Percentiles rank a stretch among this genome's conserved stretches.
Evolutionary conservation across 1,140 invertebrate species (phyloP).

Genomic region (Leucophenga varia): DNA sequence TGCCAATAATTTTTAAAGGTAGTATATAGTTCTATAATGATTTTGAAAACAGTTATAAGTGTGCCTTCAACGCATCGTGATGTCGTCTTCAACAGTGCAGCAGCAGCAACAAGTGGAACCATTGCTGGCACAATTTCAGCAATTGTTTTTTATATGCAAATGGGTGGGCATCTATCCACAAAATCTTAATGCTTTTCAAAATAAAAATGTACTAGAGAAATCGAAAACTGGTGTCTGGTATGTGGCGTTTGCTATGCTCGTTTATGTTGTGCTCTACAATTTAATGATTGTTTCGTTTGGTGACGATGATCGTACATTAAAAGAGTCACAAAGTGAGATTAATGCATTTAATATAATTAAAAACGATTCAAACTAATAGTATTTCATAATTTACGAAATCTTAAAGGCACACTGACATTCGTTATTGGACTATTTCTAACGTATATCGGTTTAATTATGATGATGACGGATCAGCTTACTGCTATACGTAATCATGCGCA

Average conservation of each 20-base stretch:
- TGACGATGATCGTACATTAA: slow-evolving; percentile 42
- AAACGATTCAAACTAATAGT: neutral
- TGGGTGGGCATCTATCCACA: slow-evolving; percentile 41
- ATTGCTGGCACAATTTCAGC: slow-evolving; percentile 38
- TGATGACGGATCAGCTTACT: slow-evolving; percentile 45
- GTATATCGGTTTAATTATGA: slow-evolving; percentile 53
- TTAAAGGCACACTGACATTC: slow-evolving; percentile 48
- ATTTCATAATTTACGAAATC: no score
- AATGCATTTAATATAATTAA: neutral
- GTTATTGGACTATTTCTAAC: slow-evolving; percentile 53
- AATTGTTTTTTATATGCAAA: slow-evolving; percentile 43
- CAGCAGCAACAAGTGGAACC: slow-evolving; percentile 28
- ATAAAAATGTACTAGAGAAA: slow-evolving; percentile 33
- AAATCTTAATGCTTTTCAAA: slow-evolving; percentile 32
- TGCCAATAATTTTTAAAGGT: no score
- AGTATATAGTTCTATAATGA: no score
- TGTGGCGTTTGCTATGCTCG: slow-evolving; percentile 22
- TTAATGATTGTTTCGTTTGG: slow-evolving; percentile 42
- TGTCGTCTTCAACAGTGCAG: no score
- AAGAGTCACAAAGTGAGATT: slow-evolving; percentile 42
- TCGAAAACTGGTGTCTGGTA: slow-evolving; percentile 38
- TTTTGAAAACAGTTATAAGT: no score
- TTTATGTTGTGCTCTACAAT: slow-evolving; percentile 43
- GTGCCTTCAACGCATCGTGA: no score
- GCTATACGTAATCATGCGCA: slow-evolving; percentile 41